Percentiles rank a stretch among this genome's conserved stretches.
phyloP scores from a whole-genome alignment of 2,888 invertebrate species.

The Ernsta delagoae region DNA sequence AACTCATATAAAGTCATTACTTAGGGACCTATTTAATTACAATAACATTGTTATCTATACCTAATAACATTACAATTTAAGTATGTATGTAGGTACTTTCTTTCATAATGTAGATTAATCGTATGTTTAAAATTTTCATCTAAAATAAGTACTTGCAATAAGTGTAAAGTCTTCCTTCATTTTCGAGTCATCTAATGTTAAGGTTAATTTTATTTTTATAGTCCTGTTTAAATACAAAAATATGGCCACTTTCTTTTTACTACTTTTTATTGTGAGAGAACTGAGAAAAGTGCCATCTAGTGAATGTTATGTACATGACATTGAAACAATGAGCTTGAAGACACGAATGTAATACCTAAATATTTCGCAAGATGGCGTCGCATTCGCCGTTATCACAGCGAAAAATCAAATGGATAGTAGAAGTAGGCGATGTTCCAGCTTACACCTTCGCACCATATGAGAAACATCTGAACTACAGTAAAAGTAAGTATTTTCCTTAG shows the following conservation, averaged over 20 bases:
- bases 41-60: no score
- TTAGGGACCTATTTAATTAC: no score
- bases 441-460: slow-evolving; percentile 74
- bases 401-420: slow-evolving; percentile 82
- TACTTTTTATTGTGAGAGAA: neutral
- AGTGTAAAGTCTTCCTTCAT: no score
- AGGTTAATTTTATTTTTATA: neutral
- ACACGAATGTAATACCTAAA: slow-evolving; percentile 41
- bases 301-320: slow-evolving; percentile 20
- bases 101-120: no score
- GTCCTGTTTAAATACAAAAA: neutral
- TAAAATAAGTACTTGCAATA: no score
- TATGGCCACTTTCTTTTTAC: neutral
- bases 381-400: slow-evolving; percentile 59
- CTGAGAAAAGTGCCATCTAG: slow-evolving; percentile 40
- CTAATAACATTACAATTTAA: no score
- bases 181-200: no score
- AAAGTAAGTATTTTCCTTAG: slow-evolving; percentile 69
- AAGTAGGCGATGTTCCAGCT: slow-evolving; percentile 74
- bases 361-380: slow-evolving; percentile 57
- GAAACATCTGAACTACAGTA: slow-evolving; percentile 77
- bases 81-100: no score
- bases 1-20: no score
- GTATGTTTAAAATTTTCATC: no score
- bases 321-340: neutral